phyloP scores from a whole-genome alignment of 2,113 vertebrate genomes.

The Polypterus bichir region DNA sequence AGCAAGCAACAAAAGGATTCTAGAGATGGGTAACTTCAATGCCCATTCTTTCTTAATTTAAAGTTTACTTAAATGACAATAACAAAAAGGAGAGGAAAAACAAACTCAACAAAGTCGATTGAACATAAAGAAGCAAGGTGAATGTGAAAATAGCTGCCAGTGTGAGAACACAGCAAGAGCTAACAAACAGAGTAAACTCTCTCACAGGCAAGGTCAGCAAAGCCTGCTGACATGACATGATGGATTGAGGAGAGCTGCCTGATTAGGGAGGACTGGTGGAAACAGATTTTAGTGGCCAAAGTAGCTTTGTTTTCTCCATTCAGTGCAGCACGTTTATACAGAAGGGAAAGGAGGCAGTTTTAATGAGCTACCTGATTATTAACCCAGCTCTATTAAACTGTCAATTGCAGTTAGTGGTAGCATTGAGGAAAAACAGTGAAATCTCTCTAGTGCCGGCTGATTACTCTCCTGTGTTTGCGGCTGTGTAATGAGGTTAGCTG shows the following conservation, averaged over 20 bases:
- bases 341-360: not conserved
- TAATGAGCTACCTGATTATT: not conserved
- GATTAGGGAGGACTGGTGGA: not conserved
- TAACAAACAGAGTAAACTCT: too few species aligned
- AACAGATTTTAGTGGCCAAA: not conserved
- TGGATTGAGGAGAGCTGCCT: not conserved
- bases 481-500: not conserved
- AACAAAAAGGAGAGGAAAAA: not conserved
- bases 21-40: too few species aligned
- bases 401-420: not conserved
- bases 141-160: not conserved
- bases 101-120: not conserved
- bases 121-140: not conserved
- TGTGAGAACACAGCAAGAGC: too few species aligned
- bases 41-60: too few species aligned
- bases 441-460: not conserved
- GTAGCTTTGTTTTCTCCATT: not conserved
- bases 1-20: too few species aligned
- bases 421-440: not conserved
- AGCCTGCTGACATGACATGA: not conserved
- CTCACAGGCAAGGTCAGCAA: constrained; percentile 5
- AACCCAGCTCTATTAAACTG: constrained; percentile 1
- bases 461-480: not conserved
- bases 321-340: not conserved
- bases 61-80: not conserved